Conservation (phyloP, 2,888 invertebrate genomes). For the Drosophila paranaensis region DNA sequence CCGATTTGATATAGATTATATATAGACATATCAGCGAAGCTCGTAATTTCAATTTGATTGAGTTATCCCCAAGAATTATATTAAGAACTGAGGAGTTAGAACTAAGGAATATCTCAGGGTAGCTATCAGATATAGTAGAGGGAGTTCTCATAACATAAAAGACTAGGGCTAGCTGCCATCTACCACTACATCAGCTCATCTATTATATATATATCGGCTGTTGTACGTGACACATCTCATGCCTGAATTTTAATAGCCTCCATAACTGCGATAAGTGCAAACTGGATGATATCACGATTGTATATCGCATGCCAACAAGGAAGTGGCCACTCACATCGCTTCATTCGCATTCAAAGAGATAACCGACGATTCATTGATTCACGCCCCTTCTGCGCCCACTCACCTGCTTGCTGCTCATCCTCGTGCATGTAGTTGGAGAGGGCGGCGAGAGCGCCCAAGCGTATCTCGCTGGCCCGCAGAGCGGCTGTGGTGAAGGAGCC, state of each 20-base stretch:
- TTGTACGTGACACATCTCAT: slow-evolving; percentile 1
- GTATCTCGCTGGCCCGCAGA: slow-evolving; percentile 80
- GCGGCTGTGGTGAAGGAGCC: slow-evolving; percentile 86
- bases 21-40: neutral
- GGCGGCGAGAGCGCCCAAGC: slow-evolving; percentile 84
- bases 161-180: neutral
- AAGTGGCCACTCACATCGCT: slow-evolving; percentile 18
- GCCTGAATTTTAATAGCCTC: neutral
- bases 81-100: no score
- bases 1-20: neutral
- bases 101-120: neutral
- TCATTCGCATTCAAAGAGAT: slow-evolving; percentile 6
- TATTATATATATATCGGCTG: neutral
- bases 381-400: slow-evolving; percentile 29
- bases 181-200: neutral
- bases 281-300: slow-evolving; percentile 23
- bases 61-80: neutral
- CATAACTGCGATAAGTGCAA: neutral
- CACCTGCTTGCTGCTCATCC: slow-evolving; percentile 83
- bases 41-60: neutral
- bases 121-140: no score
- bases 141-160: no score
- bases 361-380: no score
- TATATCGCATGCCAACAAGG: neutral
- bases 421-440: slow-evolving; percentile 84